Evolutionary conservation across 2,797 vertebrate genomes (phyloP).

Genomic region (Orientallactaga sibirica): DNA sequence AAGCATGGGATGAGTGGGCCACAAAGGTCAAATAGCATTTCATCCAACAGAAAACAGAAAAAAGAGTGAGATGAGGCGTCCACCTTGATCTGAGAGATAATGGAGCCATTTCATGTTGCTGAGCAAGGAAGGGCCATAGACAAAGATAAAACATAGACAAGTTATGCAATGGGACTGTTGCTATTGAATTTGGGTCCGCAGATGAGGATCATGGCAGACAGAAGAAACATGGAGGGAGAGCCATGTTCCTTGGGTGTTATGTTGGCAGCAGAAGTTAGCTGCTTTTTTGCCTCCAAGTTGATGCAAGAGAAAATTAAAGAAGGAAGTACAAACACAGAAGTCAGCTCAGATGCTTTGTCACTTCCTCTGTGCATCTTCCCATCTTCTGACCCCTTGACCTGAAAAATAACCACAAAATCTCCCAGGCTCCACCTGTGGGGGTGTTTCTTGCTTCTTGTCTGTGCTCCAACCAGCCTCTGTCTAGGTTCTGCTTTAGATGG

Average conservation of each 20-base stretch:
- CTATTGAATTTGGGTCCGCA: neutral
- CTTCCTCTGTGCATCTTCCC: conserved; percentile 68
- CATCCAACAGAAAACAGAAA: neutral
- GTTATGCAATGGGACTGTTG: neutral
- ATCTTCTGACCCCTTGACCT: conserved; percentile 31
- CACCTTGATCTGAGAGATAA: neutral
- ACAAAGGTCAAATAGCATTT: neutral
- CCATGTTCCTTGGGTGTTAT: neutral
- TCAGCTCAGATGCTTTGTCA: conserved; percentile 38
- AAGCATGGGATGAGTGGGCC: neutral
- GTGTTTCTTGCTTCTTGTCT: neutral
- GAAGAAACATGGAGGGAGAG: neutral
- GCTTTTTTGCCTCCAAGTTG: neutral
- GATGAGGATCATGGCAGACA: neutral
- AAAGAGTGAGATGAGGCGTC: neutral
- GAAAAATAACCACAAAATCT: conserved; percentile 55
- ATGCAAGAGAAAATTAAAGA: conserved; percentile 53
- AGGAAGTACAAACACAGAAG: conserved; percentile 58
- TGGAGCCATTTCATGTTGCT: neutral
- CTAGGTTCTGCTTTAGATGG: neutral
- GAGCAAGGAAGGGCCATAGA: neutral
- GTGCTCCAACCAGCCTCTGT: neutral
- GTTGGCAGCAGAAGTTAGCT: conserved; percentile 43
- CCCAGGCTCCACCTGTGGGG: neutral
- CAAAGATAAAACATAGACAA: neutral